Evolutionary conservation across 2,888 invertebrate species (phyloP), one percentile per base, ranked within the genome.

Genomic region (Archips xylosteana): DNA sequence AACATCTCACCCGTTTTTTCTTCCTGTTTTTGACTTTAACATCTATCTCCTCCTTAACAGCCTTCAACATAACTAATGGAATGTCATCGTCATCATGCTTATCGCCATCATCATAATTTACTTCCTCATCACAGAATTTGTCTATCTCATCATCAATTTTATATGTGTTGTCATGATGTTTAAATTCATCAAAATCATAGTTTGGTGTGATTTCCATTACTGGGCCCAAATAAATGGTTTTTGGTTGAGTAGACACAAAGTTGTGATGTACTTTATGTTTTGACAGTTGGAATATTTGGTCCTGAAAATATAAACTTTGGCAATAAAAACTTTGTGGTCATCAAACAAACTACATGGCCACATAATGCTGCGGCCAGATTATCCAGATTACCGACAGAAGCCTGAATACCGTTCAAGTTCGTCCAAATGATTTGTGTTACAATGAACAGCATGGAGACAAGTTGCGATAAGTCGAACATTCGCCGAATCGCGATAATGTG

Each of bases 31-130:
- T 74, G 85, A 67, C 78, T 83, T 77, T 13, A 81, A 78, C 0
- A 84, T 70, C 76, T 13, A 15, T 69, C 39, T 74, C 76, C n/a
- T 49, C 67, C 36, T 73, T 77, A 49, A 72, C 68, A 13, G 75
- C 75, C 62, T 75, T 78, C 8, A 83, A 70, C 71, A 79, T 71
- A 2, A 79, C 60, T 13, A 84, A 63, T 0, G 83, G 83, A 3
- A 82, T 76, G 62, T 83, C 82, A 47, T 81, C 80, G 64, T 77
- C 78, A 6, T 74, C 67, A 59, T 71, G 71, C 0, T n/a, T 57
- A 6, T 71, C 68, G 5, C 61, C 57, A 51, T 67, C 69, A 61
- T 78, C 77, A 65, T 57, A 49, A 5, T 73, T 61, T 3, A 23
- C 57, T 6, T 45, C 13, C 3, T 66, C 72, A 63, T 72, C 54